phyloP scores from a whole-genome alignment of 2,113 vertebrate genomes.

The Rynchops niger region DNA sequence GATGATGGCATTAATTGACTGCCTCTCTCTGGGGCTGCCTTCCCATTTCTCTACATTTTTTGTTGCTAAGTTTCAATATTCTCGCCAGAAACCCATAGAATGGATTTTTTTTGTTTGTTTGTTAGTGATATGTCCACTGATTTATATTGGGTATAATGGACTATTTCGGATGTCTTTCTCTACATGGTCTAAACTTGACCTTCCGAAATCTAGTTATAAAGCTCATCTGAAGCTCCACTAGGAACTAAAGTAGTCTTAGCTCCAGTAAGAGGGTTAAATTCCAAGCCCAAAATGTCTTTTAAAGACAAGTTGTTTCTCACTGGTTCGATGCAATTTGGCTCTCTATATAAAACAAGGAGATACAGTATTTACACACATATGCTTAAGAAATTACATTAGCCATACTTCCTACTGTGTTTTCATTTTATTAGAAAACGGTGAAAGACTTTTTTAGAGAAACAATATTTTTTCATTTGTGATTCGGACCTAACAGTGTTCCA shows the following conservation, averaged over 20 bases:
- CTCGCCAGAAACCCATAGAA: not conserved
- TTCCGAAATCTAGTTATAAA: not conserved
- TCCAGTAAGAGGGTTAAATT: not conserved
- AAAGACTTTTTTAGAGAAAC: not conserved
- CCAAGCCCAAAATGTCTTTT: not conserved
- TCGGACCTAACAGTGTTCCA: not conserved
- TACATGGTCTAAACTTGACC: not conserved
- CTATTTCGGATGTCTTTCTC: not conserved
- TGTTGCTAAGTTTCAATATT: not conserved
- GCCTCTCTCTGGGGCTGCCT: not conserved
- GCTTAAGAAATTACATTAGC: not conserved
- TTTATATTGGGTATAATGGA: not conserved
- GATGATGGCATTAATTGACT: not conserved
- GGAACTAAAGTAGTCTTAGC: not conserved
- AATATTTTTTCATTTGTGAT: not conserved
- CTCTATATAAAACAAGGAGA: not conserved
- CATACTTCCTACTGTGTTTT: not conserved
- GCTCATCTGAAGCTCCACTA: not conserved
- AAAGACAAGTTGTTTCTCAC: not conserved
- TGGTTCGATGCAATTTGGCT: not conserved
- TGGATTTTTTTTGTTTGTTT: not conserved
- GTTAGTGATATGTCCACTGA: not conserved
- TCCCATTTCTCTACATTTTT: not conserved
- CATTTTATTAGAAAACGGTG: not conserved
- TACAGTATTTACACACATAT: not conserved